Base-by-base conservation (phyloP, 2,797 vertebrate species). In the Forpus xanthops region DNA sequence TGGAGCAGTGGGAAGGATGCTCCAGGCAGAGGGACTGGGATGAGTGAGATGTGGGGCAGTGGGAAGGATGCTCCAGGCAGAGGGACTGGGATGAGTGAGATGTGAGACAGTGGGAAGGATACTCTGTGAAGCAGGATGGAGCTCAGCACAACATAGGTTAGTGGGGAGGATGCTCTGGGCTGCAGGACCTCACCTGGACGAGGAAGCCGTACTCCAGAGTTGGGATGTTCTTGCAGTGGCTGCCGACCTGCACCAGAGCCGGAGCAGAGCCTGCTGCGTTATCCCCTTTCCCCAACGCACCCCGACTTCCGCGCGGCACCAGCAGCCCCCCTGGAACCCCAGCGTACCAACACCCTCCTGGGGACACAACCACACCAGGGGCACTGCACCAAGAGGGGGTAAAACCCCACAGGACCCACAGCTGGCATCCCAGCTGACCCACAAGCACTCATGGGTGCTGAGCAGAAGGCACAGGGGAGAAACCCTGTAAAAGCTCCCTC, bases 191-290 rank as follows among this genome's bases (percentile, higher is more conserved):
- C 98, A 99, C 99, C 99, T 99, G 99, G 92, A 99, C 99, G 50
- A 99, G 98, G 97, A 99, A 99, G 96, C 99, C 99, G 21, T 99
- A 99, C 96, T 99, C 99, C 98, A 99, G 98, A 28, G 99, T 99
- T 87, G 99, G 99, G 96, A 99, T 98, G 94, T 99, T 99, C 98
- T 99, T 99, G 98, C 99, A 99, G 98, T 99, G 99, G 93, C 99
- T 99, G n/a, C 99, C 99, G 55, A 99, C 99, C 99, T 99, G 98
- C 72, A 96, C 97, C 87, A 95, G 96, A 98, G 98, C 98, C 98
- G 0, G 89, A 74, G 91, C 3, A 2, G 75, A 50, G 41, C 68
- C 64, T 65, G 90, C 87, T 93, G 73, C 33, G 31, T 97, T 86
- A 96, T 35, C 91, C 42, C 66, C 74, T 68, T 83, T 28, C 55